These are phyloP conservation scores for Hypanus sabinus DNA, from an alignment of 2,113 vertebrate species.

Conservation along the genomic window DNA sequence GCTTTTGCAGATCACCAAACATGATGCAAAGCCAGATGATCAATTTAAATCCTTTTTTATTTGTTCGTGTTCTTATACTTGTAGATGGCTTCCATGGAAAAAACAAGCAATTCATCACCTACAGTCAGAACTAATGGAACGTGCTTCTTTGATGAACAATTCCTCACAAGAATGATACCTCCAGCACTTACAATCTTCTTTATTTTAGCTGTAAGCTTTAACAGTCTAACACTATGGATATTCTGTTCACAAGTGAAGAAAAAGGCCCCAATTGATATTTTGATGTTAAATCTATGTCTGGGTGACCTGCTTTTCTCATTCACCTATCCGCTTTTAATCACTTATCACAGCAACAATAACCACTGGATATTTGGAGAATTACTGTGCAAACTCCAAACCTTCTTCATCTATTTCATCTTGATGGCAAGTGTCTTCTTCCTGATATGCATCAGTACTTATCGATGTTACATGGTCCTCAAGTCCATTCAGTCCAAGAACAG, in stretches of 20 bases:
- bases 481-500: not conserved
- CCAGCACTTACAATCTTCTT: not conserved
- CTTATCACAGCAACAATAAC: not conserved
- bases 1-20: not conserved
- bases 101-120: not conserved
- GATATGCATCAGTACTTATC: not conserved
- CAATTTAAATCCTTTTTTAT: not conserved
- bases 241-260: constrained; percentile 15
- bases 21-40: too few species aligned
- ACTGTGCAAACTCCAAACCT: constrained; percentile 19
- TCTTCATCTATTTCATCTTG: not conserved
- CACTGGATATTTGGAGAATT: constrained; percentile 23
- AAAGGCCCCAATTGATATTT: not conserved
- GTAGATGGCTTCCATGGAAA: not conserved
- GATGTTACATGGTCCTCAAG: constrained; percentile 1
- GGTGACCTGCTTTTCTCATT: not conserved
- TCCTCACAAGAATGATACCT: constrained; percentile 21
- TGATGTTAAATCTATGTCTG: not conserved
- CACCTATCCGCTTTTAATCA: not conserved
- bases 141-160: not conserved
- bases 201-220: constrained; percentile 5
- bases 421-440: not conserved
- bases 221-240: not conserved
- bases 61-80: not conserved
- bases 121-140: not conserved